Conservation (phyloP, 2,797 vertebrate genomes). For the Spheniscus humboldti region DNA sequence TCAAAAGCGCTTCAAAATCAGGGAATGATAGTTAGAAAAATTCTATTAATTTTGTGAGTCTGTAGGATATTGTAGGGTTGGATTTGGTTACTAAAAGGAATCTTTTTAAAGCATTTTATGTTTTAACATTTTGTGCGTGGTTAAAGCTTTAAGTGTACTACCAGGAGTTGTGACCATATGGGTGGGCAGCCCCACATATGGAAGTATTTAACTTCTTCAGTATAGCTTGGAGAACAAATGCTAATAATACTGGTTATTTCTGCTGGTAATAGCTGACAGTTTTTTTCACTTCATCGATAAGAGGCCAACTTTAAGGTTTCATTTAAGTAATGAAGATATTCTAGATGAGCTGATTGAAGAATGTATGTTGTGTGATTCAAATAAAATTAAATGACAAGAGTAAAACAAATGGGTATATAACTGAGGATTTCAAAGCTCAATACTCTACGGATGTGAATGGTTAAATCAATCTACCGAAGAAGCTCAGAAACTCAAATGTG, state of each 20-base stretch:
- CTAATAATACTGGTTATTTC: not conserved
- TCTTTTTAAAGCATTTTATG: not conserved
- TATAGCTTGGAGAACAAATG: slow-evolving; percentile 13
- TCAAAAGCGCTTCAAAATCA: not conserved
- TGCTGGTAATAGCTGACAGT: not conserved
- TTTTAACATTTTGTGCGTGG: not conserved
- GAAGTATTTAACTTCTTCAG: not conserved
- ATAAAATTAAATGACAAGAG: not conserved
- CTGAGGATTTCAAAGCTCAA: not conserved
- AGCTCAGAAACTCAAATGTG: not conserved
- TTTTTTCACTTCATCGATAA: not conserved
- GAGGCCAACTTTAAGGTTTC: not conserved
- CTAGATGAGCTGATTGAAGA: not conserved
- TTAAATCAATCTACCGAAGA: not conserved
- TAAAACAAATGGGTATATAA: not conserved
- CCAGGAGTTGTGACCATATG: slow-evolving; percentile 31
- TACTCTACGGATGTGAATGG: not conserved
- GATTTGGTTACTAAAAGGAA: not conserved
- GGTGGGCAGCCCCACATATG: slow-evolving; percentile 9
- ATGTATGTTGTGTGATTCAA: not conserved
- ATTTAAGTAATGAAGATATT: not conserved
- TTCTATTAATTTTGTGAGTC: not conserved
- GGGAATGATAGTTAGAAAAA: not conserved
- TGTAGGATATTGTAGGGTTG: not conserved
- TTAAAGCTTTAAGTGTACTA: slow-evolving; percentile 7